Evolutionary conservation across 1,140 invertebrate genomes (phyloP).

Genomic region (Carposina sasakii): DNA sequence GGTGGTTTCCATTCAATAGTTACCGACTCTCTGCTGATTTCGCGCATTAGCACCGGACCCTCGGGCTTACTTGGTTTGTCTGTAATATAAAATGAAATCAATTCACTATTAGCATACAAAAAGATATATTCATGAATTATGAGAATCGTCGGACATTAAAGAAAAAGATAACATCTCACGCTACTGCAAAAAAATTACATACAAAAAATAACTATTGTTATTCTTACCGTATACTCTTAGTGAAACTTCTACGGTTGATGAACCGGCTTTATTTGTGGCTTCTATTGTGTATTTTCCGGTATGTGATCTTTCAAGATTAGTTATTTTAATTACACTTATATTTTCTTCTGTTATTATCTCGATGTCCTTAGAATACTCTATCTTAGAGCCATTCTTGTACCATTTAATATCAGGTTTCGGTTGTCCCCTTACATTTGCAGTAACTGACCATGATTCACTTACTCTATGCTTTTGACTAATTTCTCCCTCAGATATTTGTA

Average conservation of each 20-base stretch:
- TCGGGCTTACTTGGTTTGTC: slow-evolving; percentile 89
- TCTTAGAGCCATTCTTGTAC: slow-evolving; percentile 75
- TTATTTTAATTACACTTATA: slow-evolving; percentile 76
- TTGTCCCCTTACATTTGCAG: slow-evolving; percentile 77
- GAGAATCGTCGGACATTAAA: background rate
- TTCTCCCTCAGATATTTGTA: slow-evolving; percentile 76
- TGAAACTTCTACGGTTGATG: slow-evolving; percentile 78
- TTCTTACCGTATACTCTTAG: slow-evolving; percentile 88
- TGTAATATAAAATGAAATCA: no score
- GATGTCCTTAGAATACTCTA: slow-evolving; percentile 69
- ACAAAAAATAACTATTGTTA: slow-evolving; percentile 30
- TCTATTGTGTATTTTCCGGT: slow-evolving; percentile 78
- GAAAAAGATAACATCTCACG: background rate
- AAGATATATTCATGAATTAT: background rate
- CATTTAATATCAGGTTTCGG: slow-evolving; percentile 79
- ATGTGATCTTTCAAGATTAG: slow-evolving; percentile 75
- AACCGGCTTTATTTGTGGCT: slow-evolving; percentile 81
- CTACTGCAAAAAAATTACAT: no score
- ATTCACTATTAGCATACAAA: no score
- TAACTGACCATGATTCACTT: slow-evolving; percentile 75
- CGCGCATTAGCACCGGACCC: slow-evolving; percentile 81
- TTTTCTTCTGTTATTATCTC: slow-evolving; percentile 75
- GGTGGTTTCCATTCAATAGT: slow-evolving; percentile 88
- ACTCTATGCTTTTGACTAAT: slow-evolving; percentile 76
- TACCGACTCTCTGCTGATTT: slow-evolving; percentile 81